Conservation (phyloP, 2,797 vertebrate species). For the Erethizon dorsatum region DNA sequence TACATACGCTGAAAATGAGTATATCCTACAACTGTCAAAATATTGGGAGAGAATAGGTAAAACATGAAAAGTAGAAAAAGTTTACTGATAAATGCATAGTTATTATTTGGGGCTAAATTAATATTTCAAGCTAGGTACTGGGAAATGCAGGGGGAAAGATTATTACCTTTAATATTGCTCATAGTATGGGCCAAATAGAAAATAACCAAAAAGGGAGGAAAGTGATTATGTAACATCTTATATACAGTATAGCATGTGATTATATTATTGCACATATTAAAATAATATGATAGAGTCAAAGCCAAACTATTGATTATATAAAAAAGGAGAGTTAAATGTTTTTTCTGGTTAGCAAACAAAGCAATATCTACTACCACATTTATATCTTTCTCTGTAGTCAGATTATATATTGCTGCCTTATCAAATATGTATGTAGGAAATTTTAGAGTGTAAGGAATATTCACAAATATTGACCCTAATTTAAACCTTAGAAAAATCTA, state of each 20-base stretch:
- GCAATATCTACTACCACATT: neutral
- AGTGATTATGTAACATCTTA: neutral
- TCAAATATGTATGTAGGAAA: neutral
- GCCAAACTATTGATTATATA: neutral
- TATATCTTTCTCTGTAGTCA: neutral
- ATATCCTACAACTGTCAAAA: neutral
- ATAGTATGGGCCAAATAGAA: neutral
- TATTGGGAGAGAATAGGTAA: neutral
- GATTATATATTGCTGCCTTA: neutral
- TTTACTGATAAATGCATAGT: neutral
- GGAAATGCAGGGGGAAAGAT: neutral
- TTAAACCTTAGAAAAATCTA: neutral
- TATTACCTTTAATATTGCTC: neutral
- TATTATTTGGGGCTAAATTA: neutral
- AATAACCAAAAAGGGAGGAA: neutral
- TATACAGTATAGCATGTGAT: neutral
- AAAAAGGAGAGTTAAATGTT: neutral
- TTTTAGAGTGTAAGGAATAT: neutral
- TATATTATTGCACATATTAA: neutral
- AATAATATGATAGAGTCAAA: neutral
- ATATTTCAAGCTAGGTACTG: conserved; percentile 40
- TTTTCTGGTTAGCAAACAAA: neutral
- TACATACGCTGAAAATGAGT: neutral
- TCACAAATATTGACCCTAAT: neutral
- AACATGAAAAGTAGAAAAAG: neutral